phyloP scores from a whole-genome alignment of 2,113 vertebrate genomes.

The Romanogobio albipinnatus region DNA sequence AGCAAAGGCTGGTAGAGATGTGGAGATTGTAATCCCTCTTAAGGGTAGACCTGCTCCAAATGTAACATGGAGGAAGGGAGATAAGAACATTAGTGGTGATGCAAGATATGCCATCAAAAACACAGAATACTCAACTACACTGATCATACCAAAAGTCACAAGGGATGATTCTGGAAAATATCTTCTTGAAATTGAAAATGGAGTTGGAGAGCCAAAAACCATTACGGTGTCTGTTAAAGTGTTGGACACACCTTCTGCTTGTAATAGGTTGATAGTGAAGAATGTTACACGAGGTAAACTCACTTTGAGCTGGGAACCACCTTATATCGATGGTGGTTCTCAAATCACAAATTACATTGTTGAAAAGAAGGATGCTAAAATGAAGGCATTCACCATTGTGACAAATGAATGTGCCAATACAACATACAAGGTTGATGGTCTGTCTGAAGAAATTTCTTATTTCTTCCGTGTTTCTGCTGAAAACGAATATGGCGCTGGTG shows the following conservation, averaged over 20 bases:
- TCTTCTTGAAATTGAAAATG: constrained; percentile 94
- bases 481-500: constrained; percentile 93
- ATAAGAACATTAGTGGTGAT: constrained; percentile 88
- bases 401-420: constrained; percentile 86
- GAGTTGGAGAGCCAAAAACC: constrained; percentile 91
- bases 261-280: constrained; percentile 90
- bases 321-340: constrained; percentile 90
- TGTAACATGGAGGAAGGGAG: constrained; percentile 91
- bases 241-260: constrained; percentile 91
- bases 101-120: constrained; percentile 88
- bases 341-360: constrained; percentile 92
- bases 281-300: constrained; percentile 90
- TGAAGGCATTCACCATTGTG: constrained; percentile 90
- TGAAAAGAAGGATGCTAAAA: constrained; percentile 92
- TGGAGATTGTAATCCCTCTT: constrained; percentile 89
- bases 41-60: constrained; percentile 93
- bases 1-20: constrained; percentile 89
- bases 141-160: constrained; percentile 88
- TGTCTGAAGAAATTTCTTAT: constrained; percentile 89
- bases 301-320: constrained; percentile 93
- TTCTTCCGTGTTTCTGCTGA: constrained; percentile 97
- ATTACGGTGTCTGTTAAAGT: constrained; percentile 90
- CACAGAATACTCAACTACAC: constrained; percentile 89
- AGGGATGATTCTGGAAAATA: constrained; percentile 95
- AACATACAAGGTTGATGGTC: constrained; percentile 84